Conservation (phyloP, 2,888 invertebrate genomes). For the Sicus ferrugineus region DNA sequence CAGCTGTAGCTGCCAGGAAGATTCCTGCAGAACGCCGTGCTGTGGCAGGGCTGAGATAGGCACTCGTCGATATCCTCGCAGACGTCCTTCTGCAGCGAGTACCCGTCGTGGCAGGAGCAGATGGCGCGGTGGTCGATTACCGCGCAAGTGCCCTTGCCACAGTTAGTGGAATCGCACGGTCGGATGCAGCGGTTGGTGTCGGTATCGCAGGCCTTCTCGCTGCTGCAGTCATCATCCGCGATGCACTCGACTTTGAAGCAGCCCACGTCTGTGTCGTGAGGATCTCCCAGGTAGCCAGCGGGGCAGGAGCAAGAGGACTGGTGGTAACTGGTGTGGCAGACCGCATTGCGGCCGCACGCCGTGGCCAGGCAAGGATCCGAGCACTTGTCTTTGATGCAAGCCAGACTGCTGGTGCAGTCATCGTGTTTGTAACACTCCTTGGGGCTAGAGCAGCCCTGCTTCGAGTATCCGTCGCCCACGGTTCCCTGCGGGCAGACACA, state of each 20-base stretch:
- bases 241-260: conserved; percentile 91
- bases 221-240: conserved; percentile 77
- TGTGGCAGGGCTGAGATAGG: conserved; percentile 77
- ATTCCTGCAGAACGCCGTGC: conserved; percentile 80
- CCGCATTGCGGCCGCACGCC: conserved; percentile 79
- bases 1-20: conserved; percentile 81
- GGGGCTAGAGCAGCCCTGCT: conserved; percentile 80
- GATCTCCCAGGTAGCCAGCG: conserved; percentile 83
- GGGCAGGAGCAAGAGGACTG: conserved; percentile 79
- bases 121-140: conserved; percentile 75
- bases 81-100: conserved; percentile 70
- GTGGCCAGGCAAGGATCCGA: conserved; percentile 79
- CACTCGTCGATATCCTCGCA: conserved; percentile 89
- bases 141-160: conserved; percentile 82
- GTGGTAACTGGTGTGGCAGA: conserved; percentile 78
- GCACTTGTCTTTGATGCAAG: conserved; percentile 80
- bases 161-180: conserved; percentile 80
- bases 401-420: conserved; percentile 79
- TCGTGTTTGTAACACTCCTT: conserved; percentile 78
- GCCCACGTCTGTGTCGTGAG: conserved; percentile 77
- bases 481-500: conserved; percentile 82
- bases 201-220: conserved; percentile 78
- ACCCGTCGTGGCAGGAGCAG: conserved; percentile 82
- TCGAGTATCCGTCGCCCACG: conserved; percentile 75
- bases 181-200: conserved; percentile 81